A percentile compares a stretch with the other conserved stretches of the same genome.
phyloP scores from a whole-genome alignment of 2,113 vertebrate genomes.

The Zosterops japonicus region DNA sequence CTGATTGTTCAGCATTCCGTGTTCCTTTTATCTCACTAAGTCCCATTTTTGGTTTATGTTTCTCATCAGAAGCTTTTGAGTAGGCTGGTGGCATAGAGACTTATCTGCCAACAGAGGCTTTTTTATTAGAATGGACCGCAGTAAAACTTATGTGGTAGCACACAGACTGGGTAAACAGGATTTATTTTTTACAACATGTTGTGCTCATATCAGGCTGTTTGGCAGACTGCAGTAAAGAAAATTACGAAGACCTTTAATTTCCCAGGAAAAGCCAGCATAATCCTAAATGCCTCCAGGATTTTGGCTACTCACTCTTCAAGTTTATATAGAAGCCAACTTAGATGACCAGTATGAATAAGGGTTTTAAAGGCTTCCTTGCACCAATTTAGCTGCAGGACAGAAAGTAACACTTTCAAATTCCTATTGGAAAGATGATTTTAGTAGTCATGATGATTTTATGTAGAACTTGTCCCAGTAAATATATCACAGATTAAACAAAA shows the following conservation, averaged over 20 bases:
- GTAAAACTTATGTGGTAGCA: neutral
- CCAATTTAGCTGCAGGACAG: neutral
- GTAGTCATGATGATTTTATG: neutral
- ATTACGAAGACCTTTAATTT: neutral
- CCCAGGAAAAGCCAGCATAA: neutral
- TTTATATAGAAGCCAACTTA: neutral
- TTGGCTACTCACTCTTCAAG: neutral
- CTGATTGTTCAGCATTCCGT: neutral
- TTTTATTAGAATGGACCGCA: neutral
- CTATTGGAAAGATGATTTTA: neutral
- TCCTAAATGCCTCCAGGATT: neutral
- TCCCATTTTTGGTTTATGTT: neutral
- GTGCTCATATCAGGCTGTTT: neutral
- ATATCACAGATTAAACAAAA: neutral
- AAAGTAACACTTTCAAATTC: neutral
- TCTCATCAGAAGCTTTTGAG: neutral
- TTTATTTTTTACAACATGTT: neutral
- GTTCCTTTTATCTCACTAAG: neutral
- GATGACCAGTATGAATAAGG: neutral
- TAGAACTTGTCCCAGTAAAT: neutral
- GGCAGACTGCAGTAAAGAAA: neutral
- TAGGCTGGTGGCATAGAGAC: neutral
- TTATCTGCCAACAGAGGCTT: neutral
- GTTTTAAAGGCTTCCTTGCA: neutral
- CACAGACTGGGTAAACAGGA: neutral